phyloP scores from a whole-genome alignment of 2,888 invertebrate genomes.

The Eupelmus urozonus region DNA sequence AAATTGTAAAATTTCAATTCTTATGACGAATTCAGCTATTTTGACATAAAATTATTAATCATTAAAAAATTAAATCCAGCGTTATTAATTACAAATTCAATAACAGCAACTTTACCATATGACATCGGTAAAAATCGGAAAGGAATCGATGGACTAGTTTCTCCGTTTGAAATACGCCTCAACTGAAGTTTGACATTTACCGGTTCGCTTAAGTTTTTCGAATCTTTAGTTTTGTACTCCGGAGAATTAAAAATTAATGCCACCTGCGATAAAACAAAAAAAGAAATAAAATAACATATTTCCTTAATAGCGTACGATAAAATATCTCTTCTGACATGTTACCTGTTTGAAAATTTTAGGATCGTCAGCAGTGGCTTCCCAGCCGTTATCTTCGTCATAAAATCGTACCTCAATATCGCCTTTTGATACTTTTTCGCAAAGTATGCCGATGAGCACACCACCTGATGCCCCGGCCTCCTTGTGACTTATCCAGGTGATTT shows the following conservation, averaged over 20 bases:
- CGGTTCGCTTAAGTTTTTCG: constrained; percentile 79
- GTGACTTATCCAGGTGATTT: constrained; percentile 80
- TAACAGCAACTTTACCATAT: no score
- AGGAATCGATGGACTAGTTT: constrained; percentile 88
- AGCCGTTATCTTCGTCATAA: constrained; percentile 78
- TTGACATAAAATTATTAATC: not conserved
- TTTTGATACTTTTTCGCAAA: constrained; percentile 79
- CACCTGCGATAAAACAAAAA: constrained; percentile 72
- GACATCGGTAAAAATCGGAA: constrained; percentile 90
- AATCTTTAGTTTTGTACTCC: constrained; percentile 80
- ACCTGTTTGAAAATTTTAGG: constrained; percentile 79
- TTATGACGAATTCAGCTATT: no score
- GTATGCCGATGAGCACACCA: constrained; percentile 80
- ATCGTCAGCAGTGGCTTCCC: constrained; percentile 79
- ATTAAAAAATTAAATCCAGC: no score
- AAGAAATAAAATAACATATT: constrained; percentile 2
- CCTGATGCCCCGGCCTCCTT: constrained; percentile 79
- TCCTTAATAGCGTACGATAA: not conserved
- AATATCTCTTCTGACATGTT: constrained; percentile 53
- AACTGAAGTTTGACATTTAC: constrained; percentile 91
- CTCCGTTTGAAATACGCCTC: constrained; percentile 90
- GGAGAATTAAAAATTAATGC: constrained; percentile 92
- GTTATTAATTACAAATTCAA: no score
- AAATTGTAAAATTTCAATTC: no score
- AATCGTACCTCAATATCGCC: constrained; percentile 81